Percentiles rank a stretch among this genome's conserved stretches.
Conservation (phyloP, 2,797 vertebrate species). For the Hypotaenidia okinawae region DNA sequence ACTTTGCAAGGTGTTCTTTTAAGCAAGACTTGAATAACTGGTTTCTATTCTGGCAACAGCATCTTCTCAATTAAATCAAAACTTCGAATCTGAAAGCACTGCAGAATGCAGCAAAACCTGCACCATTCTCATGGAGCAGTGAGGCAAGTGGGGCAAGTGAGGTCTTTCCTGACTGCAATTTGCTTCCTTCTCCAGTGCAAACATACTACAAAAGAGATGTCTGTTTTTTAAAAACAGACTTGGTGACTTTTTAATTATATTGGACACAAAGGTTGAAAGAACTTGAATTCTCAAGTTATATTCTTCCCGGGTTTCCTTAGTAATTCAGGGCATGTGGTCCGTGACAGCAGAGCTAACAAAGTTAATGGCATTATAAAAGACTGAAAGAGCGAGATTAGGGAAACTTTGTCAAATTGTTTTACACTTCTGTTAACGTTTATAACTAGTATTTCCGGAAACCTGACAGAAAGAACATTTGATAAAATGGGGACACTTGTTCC, state of each 20-base stretch:
- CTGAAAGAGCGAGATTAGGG: neutral
- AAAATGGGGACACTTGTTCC: neutral
- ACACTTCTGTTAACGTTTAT: neutral
- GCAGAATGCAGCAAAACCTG: neutral
- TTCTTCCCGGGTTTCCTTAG: neutral
- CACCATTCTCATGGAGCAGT: neutral
- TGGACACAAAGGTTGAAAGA: neutral
- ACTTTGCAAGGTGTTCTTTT: neutral
- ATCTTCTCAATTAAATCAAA: neutral
- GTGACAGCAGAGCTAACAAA: neutral
- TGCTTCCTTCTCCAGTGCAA: neutral
- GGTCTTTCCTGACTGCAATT: neutral
- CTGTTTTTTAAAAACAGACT: neutral
- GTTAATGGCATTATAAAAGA: neutral
- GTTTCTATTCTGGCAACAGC: constrained; percentile 1
- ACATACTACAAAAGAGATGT: neutral
- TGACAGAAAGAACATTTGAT: neutral
- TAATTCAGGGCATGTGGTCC: neutral
- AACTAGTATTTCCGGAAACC: neutral
- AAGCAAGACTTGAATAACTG: constrained; percentile 30
- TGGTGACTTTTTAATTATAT: neutral
- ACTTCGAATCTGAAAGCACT: neutral
- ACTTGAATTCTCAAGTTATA: neutral
- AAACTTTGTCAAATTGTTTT: neutral
- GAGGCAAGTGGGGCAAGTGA: neutral